phyloP scores from a whole-genome alignment of 2,888 invertebrate species.

The Disparrhopalites patrizii region DNA sequence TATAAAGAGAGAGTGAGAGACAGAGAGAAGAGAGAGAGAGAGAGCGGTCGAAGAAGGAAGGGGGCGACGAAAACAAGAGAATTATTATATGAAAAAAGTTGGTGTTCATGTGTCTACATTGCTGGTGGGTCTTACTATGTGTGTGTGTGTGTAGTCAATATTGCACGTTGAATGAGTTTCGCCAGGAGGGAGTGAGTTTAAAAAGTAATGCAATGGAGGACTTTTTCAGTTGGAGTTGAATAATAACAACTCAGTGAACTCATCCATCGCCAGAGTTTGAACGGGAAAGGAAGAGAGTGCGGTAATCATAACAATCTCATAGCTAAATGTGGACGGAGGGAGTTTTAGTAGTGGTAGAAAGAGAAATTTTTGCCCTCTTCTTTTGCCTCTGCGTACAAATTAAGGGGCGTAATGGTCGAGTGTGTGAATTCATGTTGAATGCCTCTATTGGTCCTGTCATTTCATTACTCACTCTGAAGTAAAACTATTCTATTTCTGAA shows the following conservation, averaged over 20 bases:
- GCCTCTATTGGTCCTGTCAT: background rate
- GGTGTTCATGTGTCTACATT: too few species aligned
- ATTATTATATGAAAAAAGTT: too few species aligned
- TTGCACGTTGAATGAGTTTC: background rate
- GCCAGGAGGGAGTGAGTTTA: background rate
- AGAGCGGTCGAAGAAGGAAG: too few species aligned
- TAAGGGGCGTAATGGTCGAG: background rate
- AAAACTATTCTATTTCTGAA: too few species aligned
- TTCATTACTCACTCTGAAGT: slow-evolving; percentile 5
- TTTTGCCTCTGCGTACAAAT: background rate
- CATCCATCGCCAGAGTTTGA: background rate
- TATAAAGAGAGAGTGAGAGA: too few species aligned
- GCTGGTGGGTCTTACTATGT: background rate
- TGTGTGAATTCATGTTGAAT: background rate
- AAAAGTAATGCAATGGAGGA: too few species aligned
- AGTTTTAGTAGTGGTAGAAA: too few species aligned
- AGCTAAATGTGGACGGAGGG: background rate
- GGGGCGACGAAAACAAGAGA: too few species aligned
- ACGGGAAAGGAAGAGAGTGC: background rate
- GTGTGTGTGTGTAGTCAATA: background rate
- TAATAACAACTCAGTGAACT: background rate
- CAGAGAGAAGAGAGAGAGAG: background rate
- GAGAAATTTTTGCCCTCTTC: background rate
- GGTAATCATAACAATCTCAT: background rate
- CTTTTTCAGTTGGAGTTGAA: background rate